A percentile compares a stretch with the other conserved stretches of the same genome.
Evolutionary conservation across 2,797 vertebrate species (phyloP).

Genomic region (Calcarius lapponicus): DNA sequence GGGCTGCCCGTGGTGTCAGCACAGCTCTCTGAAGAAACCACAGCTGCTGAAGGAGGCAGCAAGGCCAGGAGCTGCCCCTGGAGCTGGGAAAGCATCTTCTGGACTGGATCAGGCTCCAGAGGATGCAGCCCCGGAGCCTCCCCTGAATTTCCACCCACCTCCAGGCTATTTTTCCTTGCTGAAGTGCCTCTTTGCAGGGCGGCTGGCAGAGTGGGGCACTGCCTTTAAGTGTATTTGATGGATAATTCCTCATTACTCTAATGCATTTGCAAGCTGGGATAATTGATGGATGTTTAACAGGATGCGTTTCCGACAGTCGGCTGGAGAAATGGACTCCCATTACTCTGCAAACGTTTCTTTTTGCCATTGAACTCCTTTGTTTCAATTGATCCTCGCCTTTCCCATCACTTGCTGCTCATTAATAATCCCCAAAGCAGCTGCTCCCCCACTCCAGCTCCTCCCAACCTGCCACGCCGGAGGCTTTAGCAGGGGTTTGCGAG

Average conservation of each 20-base stretch:
- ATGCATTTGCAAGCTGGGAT: conserved; percentile 73
- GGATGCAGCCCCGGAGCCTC: background rate
- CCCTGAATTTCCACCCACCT: background rate
- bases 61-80: background rate
- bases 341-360: conserved; percentile 64
- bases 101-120: background rate
- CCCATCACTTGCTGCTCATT: conserved; percentile 69
- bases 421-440: conserved; percentile 73
- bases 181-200: conserved; percentile 40
- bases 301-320: conserved; percentile 69
- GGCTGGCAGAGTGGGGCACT: conserved; percentile 28
- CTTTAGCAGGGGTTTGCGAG: background rate
- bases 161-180: conserved; percentile 27
- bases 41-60: accelerated
- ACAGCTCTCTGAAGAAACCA: background rate
- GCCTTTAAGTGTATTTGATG: conserved; percentile 69
- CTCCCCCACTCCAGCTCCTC: conserved; percentile 44
- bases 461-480: background rate
- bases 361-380: conserved; percentile 70
- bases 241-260: conserved; percentile 73
- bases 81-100: background rate
- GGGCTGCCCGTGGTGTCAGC: background rate
- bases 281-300: conserved; percentile 76
- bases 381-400: conserved; percentile 72
- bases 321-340: conserved; percentile 72